These are phyloP conservation scores for Melipona beecheii DNA, from an alignment of 2,888 invertebrate species.

Conservation along the genomic window DNA sequence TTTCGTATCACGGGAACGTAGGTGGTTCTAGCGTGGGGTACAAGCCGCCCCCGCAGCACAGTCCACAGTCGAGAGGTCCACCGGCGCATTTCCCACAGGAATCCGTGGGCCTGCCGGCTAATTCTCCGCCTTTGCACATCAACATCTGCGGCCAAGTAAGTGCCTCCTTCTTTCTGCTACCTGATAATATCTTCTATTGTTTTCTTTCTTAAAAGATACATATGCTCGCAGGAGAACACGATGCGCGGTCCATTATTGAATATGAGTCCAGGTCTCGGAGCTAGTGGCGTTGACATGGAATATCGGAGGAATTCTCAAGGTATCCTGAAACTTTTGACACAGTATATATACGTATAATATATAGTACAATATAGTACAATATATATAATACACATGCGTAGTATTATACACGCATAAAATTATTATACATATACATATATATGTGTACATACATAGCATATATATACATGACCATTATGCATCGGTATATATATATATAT, in stretches of 20 bases:
- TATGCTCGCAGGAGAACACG: slow-evolving; percentile 77
- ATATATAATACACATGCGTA: not conserved
- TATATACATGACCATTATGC: not conserved
- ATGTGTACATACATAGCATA: too few species aligned
- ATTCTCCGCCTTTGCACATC: slow-evolving; percentile 86
- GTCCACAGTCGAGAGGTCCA: slow-evolving; percentile 78
- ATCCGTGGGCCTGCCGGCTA: slow-evolving; percentile 78
- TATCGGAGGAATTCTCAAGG: slow-evolving; percentile 80
- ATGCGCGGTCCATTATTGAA: slow-evolving; percentile 83
- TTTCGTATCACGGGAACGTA: slow-evolving; percentile 80
- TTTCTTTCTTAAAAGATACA: not conserved
- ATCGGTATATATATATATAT: too few species aligned
- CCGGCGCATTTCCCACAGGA: slow-evolving; percentile 80
- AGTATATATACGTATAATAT: not conserved
- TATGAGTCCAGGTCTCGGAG: slow-evolving; percentile 82
- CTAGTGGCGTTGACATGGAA: slow-evolving; percentile 80
- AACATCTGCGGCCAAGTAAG: slow-evolving; percentile 85
- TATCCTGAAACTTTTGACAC: slow-evolving; percentile 48
- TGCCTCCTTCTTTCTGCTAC: not conserved
- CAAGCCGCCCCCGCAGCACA: slow-evolving; percentile 79
- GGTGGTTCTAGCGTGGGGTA: slow-evolving; percentile 80
- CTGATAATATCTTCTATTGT: not conserved
- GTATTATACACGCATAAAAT: not conserved
- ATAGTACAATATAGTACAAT: not conserved
- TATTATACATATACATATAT: not conserved